These are phyloP conservation scores for Sesamia nonagrioides DNA, from an alignment of 1,140 invertebrate genomes.

Conservation along the genomic window DNA sequence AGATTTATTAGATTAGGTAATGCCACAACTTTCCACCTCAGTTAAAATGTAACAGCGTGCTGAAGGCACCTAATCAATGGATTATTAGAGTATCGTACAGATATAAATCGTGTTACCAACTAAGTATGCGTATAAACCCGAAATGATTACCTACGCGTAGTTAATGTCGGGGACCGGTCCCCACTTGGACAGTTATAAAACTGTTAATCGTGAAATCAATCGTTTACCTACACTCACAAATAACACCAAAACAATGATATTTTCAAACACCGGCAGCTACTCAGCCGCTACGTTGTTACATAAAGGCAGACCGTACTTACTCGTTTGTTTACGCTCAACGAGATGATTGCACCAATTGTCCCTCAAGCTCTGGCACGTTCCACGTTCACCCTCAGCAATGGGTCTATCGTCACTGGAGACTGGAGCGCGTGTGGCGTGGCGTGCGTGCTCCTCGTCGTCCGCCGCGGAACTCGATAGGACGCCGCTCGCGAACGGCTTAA, in stretches of 20 bases:
- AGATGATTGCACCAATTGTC: conserved; percentile 84
- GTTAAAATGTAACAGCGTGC: background rate
- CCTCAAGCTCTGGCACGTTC: conserved; percentile 80
- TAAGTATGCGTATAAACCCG: background rate
- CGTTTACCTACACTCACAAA: conserved; percentile 30
- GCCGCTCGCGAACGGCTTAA: conserved; percentile 60
- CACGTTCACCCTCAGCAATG: conserved; percentile 59
- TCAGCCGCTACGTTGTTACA: conserved; percentile 66
- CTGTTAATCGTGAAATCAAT: conserved; percentile 32
- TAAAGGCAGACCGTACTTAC: conserved; percentile 77
- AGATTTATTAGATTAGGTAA: no score
- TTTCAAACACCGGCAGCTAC: conserved; percentile 58
- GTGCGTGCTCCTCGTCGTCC: conserved; percentile 69
- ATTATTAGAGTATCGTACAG: no score
- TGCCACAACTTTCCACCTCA: background rate
- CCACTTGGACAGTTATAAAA: conserved; percentile 27
- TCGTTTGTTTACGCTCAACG: conserved; percentile 83
- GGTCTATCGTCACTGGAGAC: conserved; percentile 49
- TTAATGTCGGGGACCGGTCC: background rate
- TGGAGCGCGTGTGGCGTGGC: conserved; percentile 56
- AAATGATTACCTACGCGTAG: background rate
- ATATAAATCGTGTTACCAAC: background rate
- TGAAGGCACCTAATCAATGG: background rate
- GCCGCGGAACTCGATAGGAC: conserved; percentile 74
- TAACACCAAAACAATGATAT: conserved; percentile 44